Conservation (phyloP, 2,113 vertebrate species). For the Pituophis catenifer region DNA sequence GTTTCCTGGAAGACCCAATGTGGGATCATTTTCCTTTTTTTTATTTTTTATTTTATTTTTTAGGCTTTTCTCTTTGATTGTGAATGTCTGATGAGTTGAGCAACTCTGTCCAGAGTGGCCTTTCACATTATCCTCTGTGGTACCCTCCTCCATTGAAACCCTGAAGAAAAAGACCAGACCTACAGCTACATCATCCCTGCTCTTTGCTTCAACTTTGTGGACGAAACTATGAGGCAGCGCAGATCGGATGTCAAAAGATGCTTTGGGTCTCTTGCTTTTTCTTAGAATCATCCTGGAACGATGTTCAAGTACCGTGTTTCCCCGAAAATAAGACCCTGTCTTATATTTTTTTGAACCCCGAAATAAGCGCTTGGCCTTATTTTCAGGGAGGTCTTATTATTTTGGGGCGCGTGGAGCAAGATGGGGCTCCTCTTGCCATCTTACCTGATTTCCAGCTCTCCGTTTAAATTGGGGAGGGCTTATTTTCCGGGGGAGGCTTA, state of each 20-base stretch:
- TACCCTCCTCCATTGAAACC: not conserved
- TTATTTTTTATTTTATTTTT: not conserved
- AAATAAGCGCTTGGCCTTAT: too few relatives aligned
- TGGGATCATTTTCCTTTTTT: not conserved
- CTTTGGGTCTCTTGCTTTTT: not conserved
- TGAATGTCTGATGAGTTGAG: not conserved
- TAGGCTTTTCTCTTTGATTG: not conserved
- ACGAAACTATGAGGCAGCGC: not conserved
- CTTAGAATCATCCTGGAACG: not conserved
- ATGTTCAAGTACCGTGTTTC: too few relatives aligned
- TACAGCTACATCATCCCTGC: not conserved
- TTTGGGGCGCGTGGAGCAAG: too few relatives aligned
- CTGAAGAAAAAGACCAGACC: not conserved
- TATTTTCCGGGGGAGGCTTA: too few relatives aligned
- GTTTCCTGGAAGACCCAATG: slow-evolving; percentile 1
- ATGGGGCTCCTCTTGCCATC: too few relatives aligned
- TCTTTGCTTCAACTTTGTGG: not conserved
- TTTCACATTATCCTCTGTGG: not conserved
- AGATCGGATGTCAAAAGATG: not conserved
- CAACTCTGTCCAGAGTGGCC: not conserved
- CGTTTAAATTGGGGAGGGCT: too few relatives aligned
- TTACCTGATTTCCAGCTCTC: too few relatives aligned
- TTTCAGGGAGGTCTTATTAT: too few relatives aligned
- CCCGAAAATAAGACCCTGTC: too few relatives aligned
- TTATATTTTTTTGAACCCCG: too few relatives aligned